Evolutionary conservation across 2,888 invertebrate genomes (phyloP), one percentile per base, ranked within the genome.

Genomic region (Agrotis ipsilon): DNA sequence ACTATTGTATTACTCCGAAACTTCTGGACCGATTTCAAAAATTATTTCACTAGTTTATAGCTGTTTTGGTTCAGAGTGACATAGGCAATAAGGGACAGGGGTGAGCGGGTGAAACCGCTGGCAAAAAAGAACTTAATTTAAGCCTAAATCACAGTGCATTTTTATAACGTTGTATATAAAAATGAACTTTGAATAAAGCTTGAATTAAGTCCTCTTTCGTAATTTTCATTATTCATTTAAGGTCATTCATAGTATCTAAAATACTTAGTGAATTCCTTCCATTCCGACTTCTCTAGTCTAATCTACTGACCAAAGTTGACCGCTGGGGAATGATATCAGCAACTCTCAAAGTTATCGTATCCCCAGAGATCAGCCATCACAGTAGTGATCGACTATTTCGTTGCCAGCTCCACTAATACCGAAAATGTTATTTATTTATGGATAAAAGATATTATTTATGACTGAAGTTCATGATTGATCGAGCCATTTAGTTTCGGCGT

Each of bases 271-370:
- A 32, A n/a, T 55, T 19, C 3, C n/a, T 19, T 32, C n/a, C 13
- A 54, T 55, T 14, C 9, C 19, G 11, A 46, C 51, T 60, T 55
- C 27, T 59, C 49, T 27, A 49, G 51, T 69, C 57, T 63, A 62
- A 32, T 21, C 27, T 43, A 65, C 19, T 63, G 14, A 39, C 52
- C 49, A 69, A 70, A 63, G 45, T 54, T 39, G 57, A 57, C 70
- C 81, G 52, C 80, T 9, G 32, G 83, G 81, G 80, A 52, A 64
- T 81, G 11, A 71, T 73, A 73, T 72, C 81, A 77, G 64, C 81
- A 68, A 58, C 72, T 65, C 68, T 46, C 61, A 72, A 76, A 84
- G 59, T 79, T 74, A 13, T 45, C 39, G 45, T n/a, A 21, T 49
- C 81, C 60, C 72, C 1, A 14, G 72, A 63, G 81, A 64, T n/a